phyloP scores from a whole-genome alignment of 2,797 vertebrate species.

The Epinephelus coioides region DNA sequence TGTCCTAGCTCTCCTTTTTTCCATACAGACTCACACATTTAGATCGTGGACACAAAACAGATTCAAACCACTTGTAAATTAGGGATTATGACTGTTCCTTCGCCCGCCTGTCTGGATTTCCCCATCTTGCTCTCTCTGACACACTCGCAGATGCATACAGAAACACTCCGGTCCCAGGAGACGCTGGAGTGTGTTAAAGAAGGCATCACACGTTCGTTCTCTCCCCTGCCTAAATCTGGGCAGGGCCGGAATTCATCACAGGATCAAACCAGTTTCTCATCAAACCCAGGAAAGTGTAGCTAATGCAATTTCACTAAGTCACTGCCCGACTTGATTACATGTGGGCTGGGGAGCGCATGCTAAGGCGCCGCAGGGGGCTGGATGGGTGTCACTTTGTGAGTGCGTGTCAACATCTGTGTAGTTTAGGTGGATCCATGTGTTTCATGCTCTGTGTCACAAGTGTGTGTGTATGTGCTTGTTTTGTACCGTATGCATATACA shows the following conservation, averaged over 20 bases:
- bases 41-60: slow-evolving; percentile 23
- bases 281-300: slow-evolving; percentile 88
- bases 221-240: slow-evolving; percentile 68
- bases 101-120: slow-evolving; percentile 49
- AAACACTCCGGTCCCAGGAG: slow-evolving; percentile 54
- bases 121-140: slow-evolving; percentile 37
- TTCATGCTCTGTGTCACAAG: slow-evolving; percentile 24
- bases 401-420: slow-evolving; percentile 39
- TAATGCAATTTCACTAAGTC: slow-evolving; percentile 92
- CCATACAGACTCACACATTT: background rate
- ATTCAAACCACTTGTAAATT: slow-evolving; percentile 65
- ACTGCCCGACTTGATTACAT: slow-evolving; percentile 90
- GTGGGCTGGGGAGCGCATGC: slow-evolving; percentile 74
- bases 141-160: slow-evolving; percentile 45
- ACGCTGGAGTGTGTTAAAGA: slow-evolving; percentile 73
- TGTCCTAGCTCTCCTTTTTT: slow-evolving; percentile 1
- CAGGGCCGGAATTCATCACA: slow-evolving; percentile 78
- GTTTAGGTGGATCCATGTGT: slow-evolving; percentile 33
- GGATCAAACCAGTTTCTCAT: slow-evolving; percentile 88
- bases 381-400: slow-evolving; percentile 65
- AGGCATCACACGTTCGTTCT: slow-evolving; percentile 72
- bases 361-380: slow-evolving; percentile 62
- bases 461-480: background rate
- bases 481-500: background rate
- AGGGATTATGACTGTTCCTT: slow-evolving; percentile 62